Base-by-base conservation (phyloP, 2,113 vertebrate species). In the Paratilapia polleni region DNA sequence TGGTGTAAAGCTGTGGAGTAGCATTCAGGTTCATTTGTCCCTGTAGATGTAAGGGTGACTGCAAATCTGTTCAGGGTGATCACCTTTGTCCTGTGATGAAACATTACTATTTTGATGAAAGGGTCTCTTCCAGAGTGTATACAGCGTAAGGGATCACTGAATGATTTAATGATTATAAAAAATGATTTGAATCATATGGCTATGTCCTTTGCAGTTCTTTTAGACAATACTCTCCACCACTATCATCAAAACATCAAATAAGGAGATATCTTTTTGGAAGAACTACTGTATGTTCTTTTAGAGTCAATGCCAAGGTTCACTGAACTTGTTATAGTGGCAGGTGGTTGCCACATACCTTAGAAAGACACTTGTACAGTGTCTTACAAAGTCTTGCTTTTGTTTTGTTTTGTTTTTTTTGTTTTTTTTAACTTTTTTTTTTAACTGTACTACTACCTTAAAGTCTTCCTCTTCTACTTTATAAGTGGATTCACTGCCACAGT, bases 401-500 rank as follows among this genome's bases (percentile, higher is more conserved):
- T n/a, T n/a, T n/a, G n/a, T n/a, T n/a, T n/a, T n/a, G n/a, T n/a
- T n/a, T n/a, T n/a, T n/a, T n/a, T n/a, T n/a, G n/a, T n/a, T n/a
- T n/a, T n/a, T 49, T 70, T 28, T 70, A 43, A 28, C 28, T 49
- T 70, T 70, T 3, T 31, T 43, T 73, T 28, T 28, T 26, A 73
- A 20, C 17, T 54, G 24, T 14, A 19, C 20, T 52, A 22, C 54
- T 31, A 17, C 31, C 3, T 62, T 14, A 52, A 86, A 60, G 19
- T 56, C 34, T 56, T 24, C 22, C 24, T 14, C 8, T 57, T 24
- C n/a, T 41, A 54, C 73, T 47, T 66, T 78, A 6, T 82, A 88
- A 77, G 26, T 75, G 81, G 80, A 88, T 92, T 81, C 56, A n/a
- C 60, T 5, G 1, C 62, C 78, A 62, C 61, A 24, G 54, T 88